These are phyloP conservation scores for Tanaodytes sp. DNA, from an alignment of 2,888 invertebrate species.

Conservation along the genomic window DNA sequence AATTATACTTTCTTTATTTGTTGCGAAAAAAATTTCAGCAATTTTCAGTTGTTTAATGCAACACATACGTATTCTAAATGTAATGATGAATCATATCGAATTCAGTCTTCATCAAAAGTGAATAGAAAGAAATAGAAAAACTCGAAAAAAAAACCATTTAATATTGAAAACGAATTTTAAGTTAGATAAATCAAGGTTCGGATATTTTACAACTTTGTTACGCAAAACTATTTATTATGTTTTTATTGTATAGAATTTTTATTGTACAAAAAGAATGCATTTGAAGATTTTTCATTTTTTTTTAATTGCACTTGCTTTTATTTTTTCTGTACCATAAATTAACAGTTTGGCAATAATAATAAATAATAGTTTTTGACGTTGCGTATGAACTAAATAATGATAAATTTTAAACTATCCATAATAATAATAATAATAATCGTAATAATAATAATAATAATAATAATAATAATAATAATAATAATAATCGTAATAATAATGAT, in stretches of 20 bases:
- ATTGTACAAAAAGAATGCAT: background rate
- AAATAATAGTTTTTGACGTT: background rate
- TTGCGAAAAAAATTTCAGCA: background rate
- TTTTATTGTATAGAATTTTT: constrained; percentile 2
- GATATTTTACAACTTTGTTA: constrained; percentile 30
- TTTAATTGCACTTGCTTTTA: constrained; percentile 40
- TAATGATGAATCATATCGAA: constrained; percentile 20
- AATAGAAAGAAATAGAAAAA: background rate
- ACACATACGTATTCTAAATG: background rate
- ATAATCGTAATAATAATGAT: no score
- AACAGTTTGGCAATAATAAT: background rate
- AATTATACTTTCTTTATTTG: no score
- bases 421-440: no score
- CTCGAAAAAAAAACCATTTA: background rate
- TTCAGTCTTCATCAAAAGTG: constrained; percentile 36
- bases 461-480: no score
- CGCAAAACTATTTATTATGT: constrained; percentile 3
- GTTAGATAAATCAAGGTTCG: constrained; percentile 34
- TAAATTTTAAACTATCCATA: no score
- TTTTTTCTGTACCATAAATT: constrained; percentile 14
- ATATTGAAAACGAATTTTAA: constrained; percentile 2
- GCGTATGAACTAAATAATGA: background rate
- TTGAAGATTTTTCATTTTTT: constrained; percentile 1
- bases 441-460: no score
- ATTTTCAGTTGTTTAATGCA: no score